Evolutionary conservation across 2,888 invertebrate species (phyloP).

Genomic region (Athalia rosae): DNA sequence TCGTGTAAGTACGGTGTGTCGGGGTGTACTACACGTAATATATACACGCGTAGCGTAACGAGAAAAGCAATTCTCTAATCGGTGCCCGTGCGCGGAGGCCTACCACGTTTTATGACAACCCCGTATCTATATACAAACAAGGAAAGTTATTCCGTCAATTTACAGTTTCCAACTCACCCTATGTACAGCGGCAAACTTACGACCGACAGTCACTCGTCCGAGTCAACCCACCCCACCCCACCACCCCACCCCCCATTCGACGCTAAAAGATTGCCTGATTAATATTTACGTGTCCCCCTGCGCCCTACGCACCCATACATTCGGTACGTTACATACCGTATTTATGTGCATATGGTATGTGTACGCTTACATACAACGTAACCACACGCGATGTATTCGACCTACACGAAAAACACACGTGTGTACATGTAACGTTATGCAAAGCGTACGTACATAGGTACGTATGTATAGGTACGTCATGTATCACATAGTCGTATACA

Average conservation of each 20-base stretch:
- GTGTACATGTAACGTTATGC: too few relatives aligned
- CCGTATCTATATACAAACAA: not conserved
- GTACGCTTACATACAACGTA: not conserved
- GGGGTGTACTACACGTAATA: not conserved
- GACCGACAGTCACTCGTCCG: slow-evolving; percentile 24
- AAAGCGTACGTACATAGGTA: too few relatives aligned
- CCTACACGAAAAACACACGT: not conserved
- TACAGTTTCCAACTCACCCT: slow-evolving; percentile 3
- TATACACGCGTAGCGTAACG: not conserved
- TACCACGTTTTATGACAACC: not conserved
- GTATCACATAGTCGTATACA: too few relatives aligned
- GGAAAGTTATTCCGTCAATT: slow-evolving; percentile 1
- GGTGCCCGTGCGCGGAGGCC: not conserved
- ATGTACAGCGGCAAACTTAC: slow-evolving; percentile 15
- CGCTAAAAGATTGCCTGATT: slow-evolving; percentile 43
- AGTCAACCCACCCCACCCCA: not conserved
- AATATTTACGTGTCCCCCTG: slow-evolving; percentile 18
- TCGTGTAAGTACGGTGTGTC: not conserved
- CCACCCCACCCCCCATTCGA: not conserved
- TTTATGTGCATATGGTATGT: not conserved
- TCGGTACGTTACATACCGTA: not conserved
- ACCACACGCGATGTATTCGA: not conserved
- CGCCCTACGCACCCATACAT: not conserved
- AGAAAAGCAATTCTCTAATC: slow-evolving; percentile 27
- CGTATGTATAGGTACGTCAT: too few relatives aligned